phyloP scores from a whole-genome alignment of 2,797 vertebrate genomes.

The Lepus townsendii region DNA sequence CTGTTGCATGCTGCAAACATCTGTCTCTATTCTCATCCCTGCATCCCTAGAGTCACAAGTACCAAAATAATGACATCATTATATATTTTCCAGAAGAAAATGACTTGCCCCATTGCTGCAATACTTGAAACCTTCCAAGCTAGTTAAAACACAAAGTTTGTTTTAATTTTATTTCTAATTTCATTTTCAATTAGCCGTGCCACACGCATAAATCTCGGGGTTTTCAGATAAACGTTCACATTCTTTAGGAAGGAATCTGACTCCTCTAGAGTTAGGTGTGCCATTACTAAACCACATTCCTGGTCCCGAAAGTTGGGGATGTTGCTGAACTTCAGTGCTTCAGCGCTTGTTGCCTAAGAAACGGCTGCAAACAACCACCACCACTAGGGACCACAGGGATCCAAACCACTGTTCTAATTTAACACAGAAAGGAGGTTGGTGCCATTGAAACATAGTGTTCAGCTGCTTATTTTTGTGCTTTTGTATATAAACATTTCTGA shows the following conservation, averaged over 20 bases:
- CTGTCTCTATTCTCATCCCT: slow-evolving; percentile 82
- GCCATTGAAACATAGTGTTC: slow-evolving; percentile 53
- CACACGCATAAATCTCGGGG: slow-evolving; percentile 62
- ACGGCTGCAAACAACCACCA: slow-evolving; percentile 79
- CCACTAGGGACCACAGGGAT: slow-evolving; percentile 59
- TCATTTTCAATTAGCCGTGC: slow-evolving; percentile 78
- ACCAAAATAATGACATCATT: slow-evolving; percentile 89
- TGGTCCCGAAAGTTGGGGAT: slow-evolving; percentile 68
- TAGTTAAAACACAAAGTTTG: slow-evolving; percentile 83
- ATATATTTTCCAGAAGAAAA: slow-evolving; percentile 86
- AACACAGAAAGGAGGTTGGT: slow-evolving; percentile 27
- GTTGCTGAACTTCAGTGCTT: slow-evolving; percentile 69
- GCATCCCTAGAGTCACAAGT: slow-evolving; percentile 81
- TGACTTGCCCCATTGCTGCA: slow-evolving; percentile 83
- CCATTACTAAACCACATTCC: slow-evolving; percentile 77
- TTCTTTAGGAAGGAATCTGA: slow-evolving; percentile 74
- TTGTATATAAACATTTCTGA: slow-evolving; percentile 63
- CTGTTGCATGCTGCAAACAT: slow-evolving; percentile 75
- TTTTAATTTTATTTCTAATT: slow-evolving; percentile 80
- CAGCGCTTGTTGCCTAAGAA: slow-evolving; percentile 78
- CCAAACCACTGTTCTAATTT: slow-evolving; percentile 72
- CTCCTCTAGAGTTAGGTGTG: slow-evolving; percentile 75
- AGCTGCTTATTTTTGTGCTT: slow-evolving; percentile 66
- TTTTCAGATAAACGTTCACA: slow-evolving; percentile 73
- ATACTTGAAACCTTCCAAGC: slow-evolving; percentile 82